A percentile compares a stretch with the other conserved stretches of the same genome.
phyloP scores from a whole-genome alignment of 1,140 invertebrate species.

The Colletes gigas region DNA sequence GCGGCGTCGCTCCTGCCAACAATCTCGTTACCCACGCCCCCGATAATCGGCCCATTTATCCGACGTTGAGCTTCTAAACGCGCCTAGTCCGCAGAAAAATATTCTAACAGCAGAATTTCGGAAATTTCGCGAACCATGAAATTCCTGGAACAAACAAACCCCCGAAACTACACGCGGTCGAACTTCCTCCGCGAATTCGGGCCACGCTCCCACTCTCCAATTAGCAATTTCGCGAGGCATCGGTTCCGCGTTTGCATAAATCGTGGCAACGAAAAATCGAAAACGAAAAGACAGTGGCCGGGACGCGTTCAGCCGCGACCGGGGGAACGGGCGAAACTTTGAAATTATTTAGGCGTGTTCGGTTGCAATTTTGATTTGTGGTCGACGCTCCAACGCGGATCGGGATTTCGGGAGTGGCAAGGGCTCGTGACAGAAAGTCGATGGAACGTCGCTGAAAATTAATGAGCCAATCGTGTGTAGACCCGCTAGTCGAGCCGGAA shows the following conservation, averaged over 20 bases:
- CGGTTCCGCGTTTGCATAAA: no score
- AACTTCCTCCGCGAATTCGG: slow-evolving; percentile 5
- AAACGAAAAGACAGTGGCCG: not conserved
- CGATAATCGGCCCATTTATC: no score
- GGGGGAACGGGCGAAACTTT: not conserved
- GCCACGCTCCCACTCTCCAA: no score
- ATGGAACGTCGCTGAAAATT: slow-evolving; percentile 64
- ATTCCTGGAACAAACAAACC: slow-evolving; percentile 28
- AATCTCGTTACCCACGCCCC: no score
- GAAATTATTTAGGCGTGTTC: slow-evolving; percentile 36
- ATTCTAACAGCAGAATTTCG: no score
- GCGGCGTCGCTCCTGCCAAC: no score
- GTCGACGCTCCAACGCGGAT: slow-evolving; percentile 20
- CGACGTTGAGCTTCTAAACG: no score
- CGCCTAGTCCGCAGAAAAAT: not conserved
- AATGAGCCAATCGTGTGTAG: slow-evolving; percentile 67
- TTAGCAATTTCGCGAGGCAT: no score
- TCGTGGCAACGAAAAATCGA: no score
- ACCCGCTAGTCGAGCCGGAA: slow-evolving; percentile 36
- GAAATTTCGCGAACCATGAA: slow-evolving; percentile 4
- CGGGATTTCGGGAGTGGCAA: slow-evolving; percentile 51
- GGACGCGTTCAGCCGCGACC: not conserved
- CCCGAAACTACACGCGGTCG: slow-evolving; percentile 9
- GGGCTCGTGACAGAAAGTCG: slow-evolving; percentile 61
- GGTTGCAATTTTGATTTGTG: slow-evolving; percentile 59